These are phyloP conservation scores for Mythimna lalbum DNA, from an alignment of 2,888 invertebrate genomes.

Conservation along the genomic window DNA sequence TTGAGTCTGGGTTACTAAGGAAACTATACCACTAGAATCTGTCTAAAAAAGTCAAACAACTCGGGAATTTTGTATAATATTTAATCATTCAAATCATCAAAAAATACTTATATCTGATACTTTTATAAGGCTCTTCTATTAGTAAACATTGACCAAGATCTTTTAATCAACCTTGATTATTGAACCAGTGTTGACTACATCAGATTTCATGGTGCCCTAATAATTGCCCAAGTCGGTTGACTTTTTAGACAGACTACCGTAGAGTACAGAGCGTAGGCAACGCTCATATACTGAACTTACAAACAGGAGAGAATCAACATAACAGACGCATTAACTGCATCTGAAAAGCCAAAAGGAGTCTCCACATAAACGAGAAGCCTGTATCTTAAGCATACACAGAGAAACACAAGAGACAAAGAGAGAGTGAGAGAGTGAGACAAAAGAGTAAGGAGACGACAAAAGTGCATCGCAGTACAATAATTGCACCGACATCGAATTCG, in stretches of 20 bases:
- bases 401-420: not conserved
- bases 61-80: no score
- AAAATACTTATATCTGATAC: no score
- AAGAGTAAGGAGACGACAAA: not conserved
- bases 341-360: not conserved
- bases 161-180: no score
- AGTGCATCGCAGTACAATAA: not conserved
- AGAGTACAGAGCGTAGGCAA: not conserved
- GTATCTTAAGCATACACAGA: not conserved
- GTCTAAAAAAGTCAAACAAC: no score
- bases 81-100: no score
- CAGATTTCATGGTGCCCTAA: no score
- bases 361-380: not conserved
- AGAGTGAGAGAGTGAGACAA: not conserved
- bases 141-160: no score
- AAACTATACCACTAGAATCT: not conserved
- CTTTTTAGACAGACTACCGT: no score
- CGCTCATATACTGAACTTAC: not conserved
- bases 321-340: not conserved
- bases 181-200: no score
- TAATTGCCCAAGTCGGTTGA: no score
- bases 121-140: no score
- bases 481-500: not conserved
- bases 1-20: constrained; percentile 2
- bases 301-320: not conserved